Conservation (phyloP, 2,888 invertebrate genomes). For the Ornithoptera priamus region DNA sequence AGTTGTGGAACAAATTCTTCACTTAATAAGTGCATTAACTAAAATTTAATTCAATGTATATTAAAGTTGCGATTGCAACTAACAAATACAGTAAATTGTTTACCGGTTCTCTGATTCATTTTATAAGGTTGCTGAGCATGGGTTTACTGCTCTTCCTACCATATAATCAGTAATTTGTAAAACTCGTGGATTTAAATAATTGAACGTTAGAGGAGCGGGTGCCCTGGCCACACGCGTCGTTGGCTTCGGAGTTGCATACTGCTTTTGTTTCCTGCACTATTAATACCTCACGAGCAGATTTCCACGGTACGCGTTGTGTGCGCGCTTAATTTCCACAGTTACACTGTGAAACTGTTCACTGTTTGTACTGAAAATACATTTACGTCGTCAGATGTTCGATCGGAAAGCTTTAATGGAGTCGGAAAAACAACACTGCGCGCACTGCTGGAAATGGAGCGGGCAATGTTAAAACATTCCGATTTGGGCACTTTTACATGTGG, state of each 20-base stretch:
- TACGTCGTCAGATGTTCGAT: constrained; percentile 62
- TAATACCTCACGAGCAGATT: constrained; percentile 61
- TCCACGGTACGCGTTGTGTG: constrained; percentile 47
- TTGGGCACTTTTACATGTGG: constrained; percentile 41
- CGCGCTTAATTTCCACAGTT: constrained; percentile 42
- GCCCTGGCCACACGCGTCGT: constrained; percentile 35
- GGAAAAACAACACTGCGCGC: constrained; percentile 51
- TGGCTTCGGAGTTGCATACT: constrained; percentile 25
- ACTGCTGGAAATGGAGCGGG: constrained; percentile 34
- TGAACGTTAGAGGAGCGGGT: not conserved
- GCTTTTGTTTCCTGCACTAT: constrained; percentile 50
- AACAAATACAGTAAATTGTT: not conserved
- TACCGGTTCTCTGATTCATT: not conserved
- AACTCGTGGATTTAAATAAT: constrained; percentile 13
- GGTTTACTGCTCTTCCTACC: not conserved
- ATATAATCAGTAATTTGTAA: not conserved
- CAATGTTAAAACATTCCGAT: constrained; percentile 42
- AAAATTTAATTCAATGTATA: not conserved
- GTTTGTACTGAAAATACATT: constrained; percentile 74
- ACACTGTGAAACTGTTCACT: constrained; percentile 40
- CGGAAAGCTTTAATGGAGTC: constrained; percentile 55
- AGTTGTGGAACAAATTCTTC: too few species aligned
- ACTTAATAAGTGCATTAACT: not conserved
- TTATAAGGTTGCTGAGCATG: not conserved
- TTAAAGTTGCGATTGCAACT: not conserved